Percentiles rank a stretch among this genome's conserved stretches.
Evolutionary conservation across 1,140 invertebrate genomes (phyloP).

Genomic region (Maniola jurtina): DNA sequence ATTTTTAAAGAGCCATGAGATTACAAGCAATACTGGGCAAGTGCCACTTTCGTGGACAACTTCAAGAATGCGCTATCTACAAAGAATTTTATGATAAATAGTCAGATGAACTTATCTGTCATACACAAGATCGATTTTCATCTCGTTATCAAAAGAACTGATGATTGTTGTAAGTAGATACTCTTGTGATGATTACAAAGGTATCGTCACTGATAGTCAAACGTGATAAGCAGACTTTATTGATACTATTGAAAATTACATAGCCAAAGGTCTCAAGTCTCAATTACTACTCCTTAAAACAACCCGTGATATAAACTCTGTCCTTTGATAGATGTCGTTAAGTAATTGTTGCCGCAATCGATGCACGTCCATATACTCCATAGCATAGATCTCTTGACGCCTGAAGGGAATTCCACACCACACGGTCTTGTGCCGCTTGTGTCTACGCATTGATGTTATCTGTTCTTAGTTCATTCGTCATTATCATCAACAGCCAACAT

Average conservation of each 20-base stretch:
- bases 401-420: no score
- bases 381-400: no score
- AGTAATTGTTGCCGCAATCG: no score
- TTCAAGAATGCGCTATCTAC: constrained; percentile 29
- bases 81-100: constrained; percentile 28
- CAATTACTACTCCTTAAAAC: background rate
- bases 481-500: no score
- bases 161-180: constrained; percentile 26
- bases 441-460: no score
- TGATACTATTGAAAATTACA: constrained; percentile 6
- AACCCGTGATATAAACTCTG: no score
- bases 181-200: constrained; percentile 12
- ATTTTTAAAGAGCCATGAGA: constrained; percentile 41
- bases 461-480: no score
- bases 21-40: constrained; percentile 25
- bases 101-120: constrained; percentile 44
- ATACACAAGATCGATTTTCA: constrained; percentile 41
- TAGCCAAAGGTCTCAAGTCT: background rate
- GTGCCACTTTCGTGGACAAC: constrained; percentile 12
- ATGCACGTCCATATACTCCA: no score
- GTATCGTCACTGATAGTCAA: constrained; percentile 3
- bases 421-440: no score
- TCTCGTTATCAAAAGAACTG: constrained; percentile 43
- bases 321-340: no score
- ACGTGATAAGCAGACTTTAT: background rate